Percentiles rank a stretch among this genome's conserved stretches.
phyloP scores from a whole-genome alignment of 2,888 invertebrate genomes.

The Idaea aversata region DNA sequence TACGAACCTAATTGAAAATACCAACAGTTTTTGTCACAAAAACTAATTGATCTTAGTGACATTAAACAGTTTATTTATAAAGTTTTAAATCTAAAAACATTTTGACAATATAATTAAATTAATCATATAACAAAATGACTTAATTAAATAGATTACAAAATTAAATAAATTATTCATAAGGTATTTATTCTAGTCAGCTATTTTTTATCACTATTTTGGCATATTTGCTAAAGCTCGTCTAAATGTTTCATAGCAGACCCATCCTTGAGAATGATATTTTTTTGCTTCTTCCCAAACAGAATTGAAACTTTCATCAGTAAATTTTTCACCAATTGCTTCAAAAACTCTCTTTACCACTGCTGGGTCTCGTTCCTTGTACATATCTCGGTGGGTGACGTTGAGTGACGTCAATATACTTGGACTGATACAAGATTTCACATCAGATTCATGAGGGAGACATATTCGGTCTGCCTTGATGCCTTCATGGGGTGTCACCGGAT shows the following conservation, averaged over 20 bases:
- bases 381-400: slow-evolving; percentile 61
- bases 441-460: slow-evolving; percentile 61
- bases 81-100: too few species aligned
- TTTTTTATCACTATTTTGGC: neutral
- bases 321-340: slow-evolving; percentile 71
- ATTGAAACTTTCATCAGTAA: slow-evolving; percentile 71
- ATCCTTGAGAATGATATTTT: slow-evolving; percentile 69
- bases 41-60: neutral
- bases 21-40: slow-evolving; percentile 39
- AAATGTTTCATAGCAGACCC: slow-evolving; percentile 80
- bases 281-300: slow-evolving; percentile 74
- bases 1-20: slow-evolving; percentile 83
- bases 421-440: slow-evolving; percentile 50
- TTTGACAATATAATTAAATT: too few species aligned
- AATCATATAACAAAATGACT: too few species aligned
- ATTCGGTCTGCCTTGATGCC: slow-evolving; percentile 49
- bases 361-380: slow-evolving; percentile 61
- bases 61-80: too few species aligned
- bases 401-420: slow-evolving; percentile 59
- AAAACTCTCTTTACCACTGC: slow-evolving; percentile 66
- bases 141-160: too few species aligned
- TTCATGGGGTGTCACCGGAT: slow-evolving; percentile 52
- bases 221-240: slow-evolving; percentile 44
- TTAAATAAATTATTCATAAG: too few species aligned
- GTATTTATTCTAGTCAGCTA: too few species aligned